phyloP scores from a whole-genome alignment of 2,113 vertebrate genomes.

The Psammodynastes pulverulentus region DNA sequence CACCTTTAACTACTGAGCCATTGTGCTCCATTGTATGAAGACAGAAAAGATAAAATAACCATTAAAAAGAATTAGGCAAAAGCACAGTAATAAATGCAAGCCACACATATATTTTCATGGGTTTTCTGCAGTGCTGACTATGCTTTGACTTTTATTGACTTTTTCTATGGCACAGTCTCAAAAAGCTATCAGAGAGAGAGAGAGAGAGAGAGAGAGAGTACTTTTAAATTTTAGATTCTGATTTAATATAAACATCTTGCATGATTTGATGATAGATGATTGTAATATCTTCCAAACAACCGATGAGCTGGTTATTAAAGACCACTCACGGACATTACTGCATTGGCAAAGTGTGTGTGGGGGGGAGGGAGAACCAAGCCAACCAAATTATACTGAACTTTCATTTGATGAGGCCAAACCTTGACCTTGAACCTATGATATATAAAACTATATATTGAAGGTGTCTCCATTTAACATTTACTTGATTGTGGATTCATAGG shows the following conservation, averaged over 20 bases:
- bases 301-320: slow-evolving; percentile 42
- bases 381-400: slow-evolving; percentile 37
- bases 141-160: slow-evolving; percentile 20
- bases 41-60: neutral
- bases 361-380: neutral
- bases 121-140: neutral
- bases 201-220: no score
- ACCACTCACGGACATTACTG: slow-evolving; percentile 29
- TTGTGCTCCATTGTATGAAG: neutral
- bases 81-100: neutral
- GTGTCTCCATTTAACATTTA: slow-evolving; percentile 46
- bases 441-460: slow-evolving; percentile 41
- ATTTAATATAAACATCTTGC: slow-evolving; percentile 31
- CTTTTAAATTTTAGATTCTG: slow-evolving; percentile 19
- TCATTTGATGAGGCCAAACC: slow-evolving; percentile 32
- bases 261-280: slow-evolving; percentile 23
- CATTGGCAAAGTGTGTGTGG: neutral
- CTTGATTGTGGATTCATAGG: slow-evolving; percentile 37
- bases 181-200: no score
- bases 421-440: slow-evolving; percentile 51
- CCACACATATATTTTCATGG: neutral
- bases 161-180: neutral
- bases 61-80: neutral
- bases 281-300: slow-evolving; percentile 25
- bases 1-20: neutral